Evolutionary conservation across 2,888 invertebrate genomes (phyloP).

Genomic region (Mythimna albipuncta): DNA sequence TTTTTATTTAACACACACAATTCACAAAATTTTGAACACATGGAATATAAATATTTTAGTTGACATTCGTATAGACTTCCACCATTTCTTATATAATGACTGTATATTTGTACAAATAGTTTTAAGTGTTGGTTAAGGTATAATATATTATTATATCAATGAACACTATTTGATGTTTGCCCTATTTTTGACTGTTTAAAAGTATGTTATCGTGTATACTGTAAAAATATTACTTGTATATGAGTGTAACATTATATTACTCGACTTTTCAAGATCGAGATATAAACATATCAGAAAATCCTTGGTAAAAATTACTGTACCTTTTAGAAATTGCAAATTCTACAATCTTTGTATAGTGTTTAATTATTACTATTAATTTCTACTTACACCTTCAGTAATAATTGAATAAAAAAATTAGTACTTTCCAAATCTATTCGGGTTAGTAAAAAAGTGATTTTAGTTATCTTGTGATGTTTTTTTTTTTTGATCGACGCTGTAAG

Average conservation of each 20-base stretch:
- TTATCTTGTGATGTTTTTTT: neutral
- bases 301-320: neutral
- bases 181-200: slow-evolving; percentile 16
- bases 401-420: neutral
- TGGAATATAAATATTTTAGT: slow-evolving; percentile 25
- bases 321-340: neutral
- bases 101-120: slow-evolving; percentile 65
- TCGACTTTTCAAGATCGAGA: neutral
- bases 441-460: neutral
- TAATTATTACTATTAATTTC: neutral
- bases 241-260: neutral
- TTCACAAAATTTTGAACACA: slow-evolving; percentile 26
- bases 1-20: neutral
- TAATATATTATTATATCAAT: slow-evolving; percentile 53
- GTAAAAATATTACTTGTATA: neutral
- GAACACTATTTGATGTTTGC: slow-evolving; percentile 34
- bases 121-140: slow-evolving; percentile 51
- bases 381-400: neutral
- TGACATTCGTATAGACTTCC: slow-evolving; percentile 39
- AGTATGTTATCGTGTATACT: slow-evolving; percentile 17
- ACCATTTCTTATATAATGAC: slow-evolving; percentile 45
- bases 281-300: neutral
- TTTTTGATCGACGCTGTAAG: neutral
- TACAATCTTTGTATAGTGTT: neutral
- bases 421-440: neutral